These are phyloP conservation scores for Papilio elwesi DNA, from an alignment of 2,888 invertebrate species.

Conservation along the genomic window DNA sequence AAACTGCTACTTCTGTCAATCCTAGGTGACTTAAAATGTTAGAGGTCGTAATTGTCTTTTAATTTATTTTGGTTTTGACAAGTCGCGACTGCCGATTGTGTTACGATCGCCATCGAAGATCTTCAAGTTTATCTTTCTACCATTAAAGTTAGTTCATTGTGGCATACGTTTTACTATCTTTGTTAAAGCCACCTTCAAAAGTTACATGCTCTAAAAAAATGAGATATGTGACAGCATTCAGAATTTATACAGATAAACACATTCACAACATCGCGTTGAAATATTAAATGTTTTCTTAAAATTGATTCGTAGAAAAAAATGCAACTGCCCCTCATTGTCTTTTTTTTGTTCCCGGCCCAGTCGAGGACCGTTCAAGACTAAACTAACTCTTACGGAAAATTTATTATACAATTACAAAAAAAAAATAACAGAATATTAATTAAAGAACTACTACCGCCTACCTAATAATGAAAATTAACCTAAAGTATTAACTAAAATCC, in stretches of 20 bases:
- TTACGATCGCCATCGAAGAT: too few relatives aligned
- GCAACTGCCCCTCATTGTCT: conserved; percentile 82
- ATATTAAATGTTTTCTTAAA: conserved; percentile 53
- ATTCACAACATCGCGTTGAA: conserved; percentile 53
- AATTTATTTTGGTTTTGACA: background rate
- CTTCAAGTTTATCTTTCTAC: background rate
- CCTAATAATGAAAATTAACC: conserved; percentile 81
- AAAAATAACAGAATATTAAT: conserved; percentile 82
- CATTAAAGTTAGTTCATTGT: background rate
- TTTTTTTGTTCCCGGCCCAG: conserved; percentile 77
- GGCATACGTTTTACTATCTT: too few relatives aligned
- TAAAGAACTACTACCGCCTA: conserved; percentile 80
- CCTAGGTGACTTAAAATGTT: too few relatives aligned
- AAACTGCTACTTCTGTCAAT: too few relatives aligned
- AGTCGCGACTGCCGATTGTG: background rate
- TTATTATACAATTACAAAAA: conserved; percentile 74
- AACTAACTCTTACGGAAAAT: conserved; percentile 76
- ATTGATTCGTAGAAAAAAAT: conserved; percentile 65
- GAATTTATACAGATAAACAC: conserved; percentile 41
- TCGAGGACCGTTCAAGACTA: conserved; percentile 73
- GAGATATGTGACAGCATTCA: conserved; percentile 52
- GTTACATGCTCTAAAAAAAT: conserved; percentile 18
- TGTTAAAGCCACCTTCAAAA: conserved; percentile 15
- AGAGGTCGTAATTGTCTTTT: too few relatives aligned
- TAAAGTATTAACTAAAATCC: conserved; percentile 80